Percentiles rank a stretch among this genome's conserved stretches.
phyloP scores from a whole-genome alignment of 2,888 invertebrate genomes.

The Chrysina gloriosa region DNA sequence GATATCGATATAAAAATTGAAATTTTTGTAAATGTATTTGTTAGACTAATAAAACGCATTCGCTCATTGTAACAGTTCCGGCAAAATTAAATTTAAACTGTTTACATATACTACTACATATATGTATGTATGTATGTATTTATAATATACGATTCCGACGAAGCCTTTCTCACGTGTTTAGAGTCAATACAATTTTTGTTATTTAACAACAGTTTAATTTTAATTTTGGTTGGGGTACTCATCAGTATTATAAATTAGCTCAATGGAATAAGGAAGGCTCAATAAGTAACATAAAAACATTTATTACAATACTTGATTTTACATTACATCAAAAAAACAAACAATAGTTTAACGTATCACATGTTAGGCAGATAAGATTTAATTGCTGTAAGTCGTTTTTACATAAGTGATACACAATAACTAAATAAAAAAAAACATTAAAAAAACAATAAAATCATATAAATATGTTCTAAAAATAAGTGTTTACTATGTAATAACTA shows the following conservation, averaged over 20 bases:
- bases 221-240: conserved; percentile 39
- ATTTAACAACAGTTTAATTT: conserved; percentile 36
- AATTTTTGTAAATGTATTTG: conserved; percentile 42
- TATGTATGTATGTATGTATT: conserved; percentile 4
- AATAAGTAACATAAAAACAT: conserved; percentile 49
- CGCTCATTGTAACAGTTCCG: conserved; percentile 30
- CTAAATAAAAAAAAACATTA: conserved; percentile 44
- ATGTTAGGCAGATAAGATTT: conserved; percentile 38
- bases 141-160: not conserved
- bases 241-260: conserved; percentile 52
- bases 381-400: conserved; percentile 49
- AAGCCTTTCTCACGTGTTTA: conserved; percentile 3
- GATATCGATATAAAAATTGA: conserved; percentile 16
- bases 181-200: conserved; percentile 11
- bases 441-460: conserved; percentile 47
- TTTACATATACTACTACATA: conserved; percentile 10
- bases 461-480: conserved; percentile 60
- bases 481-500: conserved; percentile 58
- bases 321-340: conserved; percentile 41
- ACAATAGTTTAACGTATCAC: conserved; percentile 49
- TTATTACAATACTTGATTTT: conserved; percentile 36
- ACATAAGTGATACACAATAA: conserved; percentile 44
- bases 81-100: conserved; percentile 40
- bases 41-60: conserved; percentile 37
- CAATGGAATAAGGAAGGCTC: conserved; percentile 53